Percentiles rank a stretch among this genome's conserved stretches.
Evolutionary conservation across 2,113 vertebrate genomes (phyloP).

Genomic region (Mustela nigripes): DNA sequence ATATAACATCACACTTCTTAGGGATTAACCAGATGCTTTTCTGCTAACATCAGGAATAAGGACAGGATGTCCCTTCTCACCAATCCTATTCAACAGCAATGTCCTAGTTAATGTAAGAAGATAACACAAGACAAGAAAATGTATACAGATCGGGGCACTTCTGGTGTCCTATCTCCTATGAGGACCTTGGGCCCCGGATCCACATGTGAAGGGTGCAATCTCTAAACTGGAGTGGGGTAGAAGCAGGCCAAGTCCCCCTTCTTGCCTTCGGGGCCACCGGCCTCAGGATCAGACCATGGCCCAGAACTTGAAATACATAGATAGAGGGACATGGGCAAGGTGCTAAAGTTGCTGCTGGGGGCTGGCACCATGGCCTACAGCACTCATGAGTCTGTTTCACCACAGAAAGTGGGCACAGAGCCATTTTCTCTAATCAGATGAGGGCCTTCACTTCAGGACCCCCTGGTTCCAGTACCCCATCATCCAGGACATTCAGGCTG

Average conservation of each 20-base stretch:
- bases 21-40: no score
- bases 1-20: no score
- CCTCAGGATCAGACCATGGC: slow-evolving; percentile 82
- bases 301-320: slow-evolving; percentile 93
- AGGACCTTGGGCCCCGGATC: neutral
- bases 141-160: slow-evolving; percentile 58
- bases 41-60: no score
- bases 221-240: slow-evolving; percentile 19
- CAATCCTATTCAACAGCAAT: no score
- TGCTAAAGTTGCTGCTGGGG: slow-evolving; percentile 92
- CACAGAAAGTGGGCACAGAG: slow-evolving; percentile 95
- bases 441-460: slow-evolving; percentile 94
- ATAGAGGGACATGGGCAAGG: slow-evolving; percentile 89
- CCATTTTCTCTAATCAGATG: slow-evolving; percentile 96
- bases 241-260: neutral
- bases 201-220: slow-evolving; percentile 60
- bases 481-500: slow-evolving; percentile 96
- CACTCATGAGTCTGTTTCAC: slow-evolving; percentile 93
- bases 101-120: no score
- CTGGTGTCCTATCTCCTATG: slow-evolving; percentile 88
- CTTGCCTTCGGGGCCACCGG: slow-evolving; percentile 28
- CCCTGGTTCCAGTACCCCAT: slow-evolving; percentile 97
- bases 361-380: slow-evolving; percentile 91
- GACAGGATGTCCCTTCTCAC: no score
- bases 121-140: no score